A percentile compares a stretch with the other conserved stretches of the same genome.
Conservation (phyloP, 2,113 vertebrate species). For the Colius striatus region DNA sequence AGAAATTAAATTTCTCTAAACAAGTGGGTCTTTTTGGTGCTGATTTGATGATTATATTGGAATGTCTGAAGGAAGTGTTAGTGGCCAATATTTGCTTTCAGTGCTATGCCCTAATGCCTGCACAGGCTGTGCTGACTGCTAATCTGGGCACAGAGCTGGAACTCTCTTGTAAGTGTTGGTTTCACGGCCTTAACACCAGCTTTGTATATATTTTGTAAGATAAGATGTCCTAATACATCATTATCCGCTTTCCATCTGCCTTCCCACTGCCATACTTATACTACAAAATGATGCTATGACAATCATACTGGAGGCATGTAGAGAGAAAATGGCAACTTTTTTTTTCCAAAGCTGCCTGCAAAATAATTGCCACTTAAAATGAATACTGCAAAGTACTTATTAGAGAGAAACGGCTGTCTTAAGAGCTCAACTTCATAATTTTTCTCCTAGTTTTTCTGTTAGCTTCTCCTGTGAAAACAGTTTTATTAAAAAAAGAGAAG, state of each 20-base stretch:
- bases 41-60: background rate
- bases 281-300: background rate
- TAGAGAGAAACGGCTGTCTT: background rate
- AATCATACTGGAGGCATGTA: fast-evolving
- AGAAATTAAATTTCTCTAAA: background rate
- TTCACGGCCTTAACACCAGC: background rate
- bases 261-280: background rate
- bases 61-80: background rate
- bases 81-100: background rate
- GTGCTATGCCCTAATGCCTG: background rate
- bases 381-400: background rate
- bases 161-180: background rate
- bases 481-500: background rate
- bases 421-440: background rate
- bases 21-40: background rate
- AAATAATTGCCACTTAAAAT: background rate
- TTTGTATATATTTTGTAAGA: background rate
- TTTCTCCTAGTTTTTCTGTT: background rate
- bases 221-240: background rate
- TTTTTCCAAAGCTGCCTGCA: background rate
- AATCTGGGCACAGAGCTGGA: background rate
- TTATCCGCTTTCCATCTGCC: background rate
- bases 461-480: background rate
- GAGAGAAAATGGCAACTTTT: background rate
- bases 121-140: background rate